These are phyloP conservation scores for Nomada fabriciana DNA, from an alignment of 2,888 invertebrate genomes.

Conservation along the genomic window DNA sequence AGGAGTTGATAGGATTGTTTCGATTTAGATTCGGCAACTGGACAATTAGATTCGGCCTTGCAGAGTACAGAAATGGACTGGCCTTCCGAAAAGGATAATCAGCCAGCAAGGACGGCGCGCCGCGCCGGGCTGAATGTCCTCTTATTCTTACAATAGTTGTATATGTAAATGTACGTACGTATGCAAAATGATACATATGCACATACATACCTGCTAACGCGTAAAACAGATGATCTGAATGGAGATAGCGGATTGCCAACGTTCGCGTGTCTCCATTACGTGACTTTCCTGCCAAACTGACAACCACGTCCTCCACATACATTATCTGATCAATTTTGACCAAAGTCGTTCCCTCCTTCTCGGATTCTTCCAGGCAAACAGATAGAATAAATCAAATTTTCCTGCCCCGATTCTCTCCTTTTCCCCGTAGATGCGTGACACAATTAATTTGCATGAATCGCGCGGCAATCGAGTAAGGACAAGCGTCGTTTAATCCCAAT, in stretches of 20 bases:
- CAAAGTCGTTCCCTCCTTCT: too few species aligned
- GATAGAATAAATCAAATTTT: too few species aligned
- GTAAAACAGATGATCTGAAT: constrained; percentile 29
- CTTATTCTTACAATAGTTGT: constrained; percentile 16
- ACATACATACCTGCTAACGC: not conserved
- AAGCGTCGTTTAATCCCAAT: constrained; percentile 47
- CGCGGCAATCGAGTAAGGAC: constrained; percentile 30
- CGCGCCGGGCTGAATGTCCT: constrained; percentile 22
- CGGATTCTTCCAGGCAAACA: too few species aligned
- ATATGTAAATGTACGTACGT: constrained; percentile 39
- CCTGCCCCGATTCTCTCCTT: not conserved
- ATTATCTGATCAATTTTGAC: not conserved
- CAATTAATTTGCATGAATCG: constrained; percentile 44
- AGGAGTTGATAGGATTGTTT: constrained; percentile 4
- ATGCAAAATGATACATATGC: constrained; percentile 30
- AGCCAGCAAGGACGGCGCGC: constrained; percentile 53
- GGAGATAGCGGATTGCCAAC: constrained; percentile 24
- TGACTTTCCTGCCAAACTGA: constrained; percentile 12
- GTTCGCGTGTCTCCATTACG: constrained; percentile 35
- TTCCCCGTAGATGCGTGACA: constrained; percentile 7
- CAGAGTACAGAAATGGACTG: constrained; percentile 14
- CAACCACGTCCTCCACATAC: not conserved
- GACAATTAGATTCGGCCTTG: constrained; percentile 39
- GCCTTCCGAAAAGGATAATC: constrained; percentile 66
- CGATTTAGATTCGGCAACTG: too few species aligned